These are phyloP conservation scores for Amiota mariae DNA, from an alignment of 2,888 invertebrate species.

Conservation along the genomic window DNA sequence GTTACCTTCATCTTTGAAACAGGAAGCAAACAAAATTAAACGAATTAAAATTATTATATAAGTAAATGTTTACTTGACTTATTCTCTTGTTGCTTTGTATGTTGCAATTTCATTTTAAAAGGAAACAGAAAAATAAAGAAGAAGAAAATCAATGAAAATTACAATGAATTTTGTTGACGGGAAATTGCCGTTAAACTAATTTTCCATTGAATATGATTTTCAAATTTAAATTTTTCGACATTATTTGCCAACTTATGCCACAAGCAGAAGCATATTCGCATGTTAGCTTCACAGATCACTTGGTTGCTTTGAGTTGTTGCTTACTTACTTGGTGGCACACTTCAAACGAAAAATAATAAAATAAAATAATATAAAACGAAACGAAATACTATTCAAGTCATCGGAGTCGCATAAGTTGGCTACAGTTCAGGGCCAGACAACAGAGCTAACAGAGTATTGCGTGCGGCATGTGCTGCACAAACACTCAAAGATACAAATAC, in stretches of 20 bases:
- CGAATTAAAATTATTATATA: too few relatives aligned
- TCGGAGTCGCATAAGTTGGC: conserved; percentile 11
- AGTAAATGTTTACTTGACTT: too few relatives aligned
- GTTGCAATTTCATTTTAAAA: neutral
- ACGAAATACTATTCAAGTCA: neutral
- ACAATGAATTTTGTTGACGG: conserved; percentile 57
- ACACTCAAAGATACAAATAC: neutral
- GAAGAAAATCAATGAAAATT: conserved; percentile 32
- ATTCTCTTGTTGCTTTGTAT: neutral
- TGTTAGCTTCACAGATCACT: neutral
- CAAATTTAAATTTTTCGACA: conserved; percentile 30
- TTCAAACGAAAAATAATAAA: conserved; percentile 3
- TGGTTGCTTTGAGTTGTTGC: too few relatives aligned
- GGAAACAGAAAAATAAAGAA: neutral
- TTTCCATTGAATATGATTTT: conserved; percentile 60
- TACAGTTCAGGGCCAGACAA: conserved; percentile 24
- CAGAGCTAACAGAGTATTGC: conserved; percentile 11
- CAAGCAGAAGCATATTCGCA: neutral
- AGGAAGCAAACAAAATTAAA: too few relatives aligned
- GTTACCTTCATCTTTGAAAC: too few relatives aligned
- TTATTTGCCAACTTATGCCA: conserved; percentile 13
- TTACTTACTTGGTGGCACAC: conserved; percentile 27
- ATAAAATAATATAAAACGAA: neutral
- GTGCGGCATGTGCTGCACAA: conserved; percentile 27
- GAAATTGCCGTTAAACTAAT: conserved; percentile 51